Percentiles rank a stretch among this genome's conserved stretches.
These are phyloP conservation scores for Urocitellus parryii DNA, from an alignment of 2,113 vertebrate genomes.

Conservation along the genomic window DNA sequence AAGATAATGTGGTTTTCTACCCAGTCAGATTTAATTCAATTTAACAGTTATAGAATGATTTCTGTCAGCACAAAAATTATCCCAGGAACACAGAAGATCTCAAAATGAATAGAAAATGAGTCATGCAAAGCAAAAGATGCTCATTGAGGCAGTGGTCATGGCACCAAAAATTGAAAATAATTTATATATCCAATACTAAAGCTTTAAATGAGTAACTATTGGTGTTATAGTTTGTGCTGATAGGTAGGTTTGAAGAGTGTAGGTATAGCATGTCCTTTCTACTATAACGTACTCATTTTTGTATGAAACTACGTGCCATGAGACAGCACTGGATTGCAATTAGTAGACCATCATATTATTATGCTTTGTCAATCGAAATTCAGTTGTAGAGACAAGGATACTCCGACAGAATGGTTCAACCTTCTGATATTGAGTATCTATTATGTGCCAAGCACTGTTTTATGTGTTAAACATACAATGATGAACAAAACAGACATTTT, in stretches of 20 bases:
- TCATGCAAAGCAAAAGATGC: background rate
- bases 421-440: background rate
- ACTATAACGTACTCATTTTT: background rate
- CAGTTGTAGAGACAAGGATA: background rate
- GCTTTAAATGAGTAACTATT: background rate
- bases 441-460: background rate
- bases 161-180: background rate
- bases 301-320: background rate
- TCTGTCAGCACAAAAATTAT: background rate
- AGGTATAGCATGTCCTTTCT: background rate
- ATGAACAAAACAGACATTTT: background rate
- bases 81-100: background rate
- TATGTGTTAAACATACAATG: background rate
- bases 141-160: background rate
- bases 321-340: background rate
- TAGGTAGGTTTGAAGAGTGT: background rate
- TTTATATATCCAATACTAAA: background rate
- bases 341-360: background rate
- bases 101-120: background rate
- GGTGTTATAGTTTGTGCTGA: background rate
- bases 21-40: background rate
- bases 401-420: background rate
- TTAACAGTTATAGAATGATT: background rate
- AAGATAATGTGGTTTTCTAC: background rate
- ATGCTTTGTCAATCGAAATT: background rate